Evolutionary conservation across 2,113 vertebrate genomes (phyloP).

Genomic region (Catharus minimus): DNA sequence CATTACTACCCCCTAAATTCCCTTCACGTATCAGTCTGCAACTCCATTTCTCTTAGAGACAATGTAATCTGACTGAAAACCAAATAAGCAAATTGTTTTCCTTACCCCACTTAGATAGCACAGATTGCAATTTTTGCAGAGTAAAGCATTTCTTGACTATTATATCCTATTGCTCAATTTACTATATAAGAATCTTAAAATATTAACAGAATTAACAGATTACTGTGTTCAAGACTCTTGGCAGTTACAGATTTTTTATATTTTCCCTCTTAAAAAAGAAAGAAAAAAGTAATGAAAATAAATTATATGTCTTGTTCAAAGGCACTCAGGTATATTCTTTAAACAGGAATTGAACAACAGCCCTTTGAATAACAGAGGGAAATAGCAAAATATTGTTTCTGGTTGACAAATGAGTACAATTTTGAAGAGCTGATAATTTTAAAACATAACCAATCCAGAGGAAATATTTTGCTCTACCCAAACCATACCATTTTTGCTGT

Average conservation of each 20-base stretch:
- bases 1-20: neutral
- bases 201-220: neutral
- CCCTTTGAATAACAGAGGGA: neutral
- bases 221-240: neutral
- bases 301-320: neutral
- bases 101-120: neutral
- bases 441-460: neutral
- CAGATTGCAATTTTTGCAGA: neutral
- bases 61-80: neutral
- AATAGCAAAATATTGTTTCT: neutral
- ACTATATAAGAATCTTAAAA: neutral
- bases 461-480: neutral
- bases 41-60: neutral
- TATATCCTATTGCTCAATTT: fast-evolving
- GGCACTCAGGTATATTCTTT: neutral
- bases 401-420: neutral
- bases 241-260: neutral
- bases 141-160: neutral
- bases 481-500: neutral
- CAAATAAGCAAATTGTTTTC: neutral
- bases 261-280: neutral
- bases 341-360: neutral
- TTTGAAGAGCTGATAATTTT: neutral
- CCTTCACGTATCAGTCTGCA: neutral
- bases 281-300: neutral